These are phyloP conservation scores for Branchinecta lynchi DNA, from an alignment of 1,140 invertebrate species.

Conservation along the genomic window DNA sequence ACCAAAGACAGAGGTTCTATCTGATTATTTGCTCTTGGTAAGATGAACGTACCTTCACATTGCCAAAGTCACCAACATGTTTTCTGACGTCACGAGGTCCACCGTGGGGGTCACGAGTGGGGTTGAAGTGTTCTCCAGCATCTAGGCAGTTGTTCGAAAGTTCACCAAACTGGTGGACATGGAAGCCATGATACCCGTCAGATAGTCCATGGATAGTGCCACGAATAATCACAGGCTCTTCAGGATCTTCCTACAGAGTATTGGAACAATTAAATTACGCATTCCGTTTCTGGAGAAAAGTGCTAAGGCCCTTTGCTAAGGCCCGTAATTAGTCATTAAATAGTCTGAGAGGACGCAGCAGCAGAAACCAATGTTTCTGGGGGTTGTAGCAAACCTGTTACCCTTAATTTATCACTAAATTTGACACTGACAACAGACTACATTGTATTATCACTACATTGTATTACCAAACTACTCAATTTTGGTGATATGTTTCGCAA, in stretches of 20 bases:
- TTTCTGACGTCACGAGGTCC: conserved; percentile 33
- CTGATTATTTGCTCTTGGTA: no score
- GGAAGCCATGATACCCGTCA: conserved; percentile 18
- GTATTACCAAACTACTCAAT: no score
- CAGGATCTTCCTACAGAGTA: background rate
- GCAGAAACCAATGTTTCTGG: background rate
- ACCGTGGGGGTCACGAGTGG: conserved; percentile 31
- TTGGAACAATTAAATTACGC: background rate
- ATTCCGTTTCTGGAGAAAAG: background rate
- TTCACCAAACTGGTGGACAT: conserved; percentile 16
- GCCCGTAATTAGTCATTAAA: background rate
- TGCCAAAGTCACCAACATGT: conserved; percentile 42
- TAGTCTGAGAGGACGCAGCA: background rate
- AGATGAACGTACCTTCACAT: conserved; percentile 27
- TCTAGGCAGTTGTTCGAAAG: conserved; percentile 21
- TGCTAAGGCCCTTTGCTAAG: background rate
- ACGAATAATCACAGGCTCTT: conserved; percentile 18
- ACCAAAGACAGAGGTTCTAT: no score
- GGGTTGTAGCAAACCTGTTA: background rate
- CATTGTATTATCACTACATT: no score
- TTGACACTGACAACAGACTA: background rate
- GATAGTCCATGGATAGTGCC: conserved; percentile 19
- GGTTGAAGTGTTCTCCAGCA: conserved; percentile 22
- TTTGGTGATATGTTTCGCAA: no score
- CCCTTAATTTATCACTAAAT: background rate